A percentile compares a stretch with the other conserved stretches of the same genome.
These are phyloP conservation scores for Bedellia somnulentella DNA, from an alignment of 2,888 invertebrate species.

Conservation along the genomic window DNA sequence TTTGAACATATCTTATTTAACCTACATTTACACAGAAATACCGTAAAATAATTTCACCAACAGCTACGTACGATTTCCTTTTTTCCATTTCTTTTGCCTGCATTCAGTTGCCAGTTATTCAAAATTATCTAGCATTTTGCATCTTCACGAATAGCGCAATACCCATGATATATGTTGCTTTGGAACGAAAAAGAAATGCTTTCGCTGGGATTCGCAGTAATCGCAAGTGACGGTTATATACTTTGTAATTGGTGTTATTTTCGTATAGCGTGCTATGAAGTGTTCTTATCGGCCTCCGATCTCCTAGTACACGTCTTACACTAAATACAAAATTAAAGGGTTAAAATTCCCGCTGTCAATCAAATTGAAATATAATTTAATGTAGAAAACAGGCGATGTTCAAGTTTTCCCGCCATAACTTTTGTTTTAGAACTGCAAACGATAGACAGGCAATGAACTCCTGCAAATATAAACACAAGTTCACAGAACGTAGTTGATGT, in stretches of 20 bases:
- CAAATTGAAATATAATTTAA: conserved; percentile 1
- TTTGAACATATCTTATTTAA: no score
- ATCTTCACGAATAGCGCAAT: conserved; percentile 26
- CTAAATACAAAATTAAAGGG: conserved; percentile 1
- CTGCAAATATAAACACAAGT: no score
- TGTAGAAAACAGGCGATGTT: no score
- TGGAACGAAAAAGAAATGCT: conserved; percentile 30
- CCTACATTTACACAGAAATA: no score
- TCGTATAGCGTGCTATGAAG: conserved; percentile 6
- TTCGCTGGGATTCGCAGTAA: conserved; percentile 22
- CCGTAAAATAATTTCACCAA: no score
- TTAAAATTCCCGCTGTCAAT: conserved; percentile 2
- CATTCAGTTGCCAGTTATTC: no score
- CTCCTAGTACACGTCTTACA: background rate
- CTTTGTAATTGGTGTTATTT: conserved; percentile 6
- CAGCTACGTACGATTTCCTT: no score
- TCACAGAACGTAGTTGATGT: no score
- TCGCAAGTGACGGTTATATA: conserved; percentile 25
- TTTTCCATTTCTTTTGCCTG: no score
- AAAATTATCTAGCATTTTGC: conserved; percentile 50
- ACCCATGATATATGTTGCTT: conserved; percentile 35
- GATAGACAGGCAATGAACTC: conserved; percentile 57
- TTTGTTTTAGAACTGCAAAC: conserved; percentile 44
- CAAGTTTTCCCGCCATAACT: no score
- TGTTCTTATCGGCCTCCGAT: conserved; percentile 2